Percentiles rank a stretch among this genome's conserved stretches.
Conservation (phyloP, 2,113 vertebrate species). For the Sylvietta virens region DNA sequence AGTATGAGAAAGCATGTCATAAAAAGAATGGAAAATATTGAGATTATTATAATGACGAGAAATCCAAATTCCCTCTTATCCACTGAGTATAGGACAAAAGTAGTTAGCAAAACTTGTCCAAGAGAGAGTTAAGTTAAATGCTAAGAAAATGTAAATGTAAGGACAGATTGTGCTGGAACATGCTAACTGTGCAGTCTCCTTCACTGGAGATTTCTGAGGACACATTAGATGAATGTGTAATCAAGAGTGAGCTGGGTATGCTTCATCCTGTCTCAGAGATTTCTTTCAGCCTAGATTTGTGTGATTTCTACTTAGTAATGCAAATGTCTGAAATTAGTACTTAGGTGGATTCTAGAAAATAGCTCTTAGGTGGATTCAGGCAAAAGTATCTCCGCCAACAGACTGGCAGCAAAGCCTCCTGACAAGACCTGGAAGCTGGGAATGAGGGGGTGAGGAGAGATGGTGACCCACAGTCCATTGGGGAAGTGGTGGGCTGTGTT, state of each 20-base stretch:
- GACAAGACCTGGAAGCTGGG: neutral
- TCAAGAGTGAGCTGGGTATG: conserved; percentile 34
- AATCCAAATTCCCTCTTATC: neutral
- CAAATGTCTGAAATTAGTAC: conserved; percentile 39
- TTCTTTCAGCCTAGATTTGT: conserved; percentile 38
- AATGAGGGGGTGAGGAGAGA: neutral
- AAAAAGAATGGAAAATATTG: neutral
- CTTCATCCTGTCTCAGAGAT: conserved; percentile 37
- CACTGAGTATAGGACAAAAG: neutral
- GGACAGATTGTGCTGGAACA: conserved; percentile 49
- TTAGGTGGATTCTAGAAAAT: neutral
- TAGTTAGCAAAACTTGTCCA: neutral
- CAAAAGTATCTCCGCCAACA: neutral
- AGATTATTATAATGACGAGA: neutral
- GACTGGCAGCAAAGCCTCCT: neutral
- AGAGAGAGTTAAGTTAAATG: neutral
- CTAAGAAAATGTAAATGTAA: neutral
- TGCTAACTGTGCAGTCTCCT: conserved; percentile 38
- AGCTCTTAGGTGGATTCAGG: neutral
- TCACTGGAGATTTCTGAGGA: conserved; percentile 45
- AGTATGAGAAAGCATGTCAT: neutral
- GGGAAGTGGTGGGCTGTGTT: neutral
- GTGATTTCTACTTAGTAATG: conserved; percentile 43
- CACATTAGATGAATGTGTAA: conserved; percentile 39
- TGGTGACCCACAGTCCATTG: neutral